Conservation (phyloP, 2,888 invertebrate species). For the Nomada hirtipes region DNA sequence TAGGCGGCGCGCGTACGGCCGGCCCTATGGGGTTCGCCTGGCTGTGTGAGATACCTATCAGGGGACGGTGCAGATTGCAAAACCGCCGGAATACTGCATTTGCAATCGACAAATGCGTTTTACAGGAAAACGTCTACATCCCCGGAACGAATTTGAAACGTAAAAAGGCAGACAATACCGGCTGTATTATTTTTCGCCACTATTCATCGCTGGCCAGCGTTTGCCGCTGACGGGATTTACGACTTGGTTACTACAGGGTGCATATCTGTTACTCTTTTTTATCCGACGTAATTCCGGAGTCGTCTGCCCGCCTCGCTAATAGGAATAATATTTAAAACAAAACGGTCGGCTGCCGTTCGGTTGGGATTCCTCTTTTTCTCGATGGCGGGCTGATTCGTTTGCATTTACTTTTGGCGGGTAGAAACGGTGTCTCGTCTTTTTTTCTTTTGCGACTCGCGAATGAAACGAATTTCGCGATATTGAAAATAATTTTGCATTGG, state of each 20-base stretch:
- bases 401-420: no score
- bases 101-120: conserved; percentile 67
- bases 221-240: conserved; percentile 17
- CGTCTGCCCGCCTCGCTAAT: not conserved
- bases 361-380: no score
- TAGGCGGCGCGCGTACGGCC: conserved; percentile 20
- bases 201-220: conserved; percentile 23
- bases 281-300: not conserved
- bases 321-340: not conserved
- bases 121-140: conserved; percentile 33
- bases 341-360: no score
- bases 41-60: conserved; percentile 61
- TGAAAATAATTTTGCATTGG: no score
- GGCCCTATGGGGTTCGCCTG: conserved; percentile 57
- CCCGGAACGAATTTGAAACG: conserved; percentile 48
- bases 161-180: conserved; percentile 28
- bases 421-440: no score
- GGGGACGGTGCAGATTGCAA: conserved; percentile 61
- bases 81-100: conserved; percentile 60
- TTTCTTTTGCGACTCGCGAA: no score
- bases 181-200: conserved; percentile 34
- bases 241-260: not conserved
- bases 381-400: no score
- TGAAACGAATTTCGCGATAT: no score
- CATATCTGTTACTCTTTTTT: conserved; percentile 15